phyloP scores from a whole-genome alignment of 2,888 invertebrate genomes.

The Gortyna flavago region DNA sequence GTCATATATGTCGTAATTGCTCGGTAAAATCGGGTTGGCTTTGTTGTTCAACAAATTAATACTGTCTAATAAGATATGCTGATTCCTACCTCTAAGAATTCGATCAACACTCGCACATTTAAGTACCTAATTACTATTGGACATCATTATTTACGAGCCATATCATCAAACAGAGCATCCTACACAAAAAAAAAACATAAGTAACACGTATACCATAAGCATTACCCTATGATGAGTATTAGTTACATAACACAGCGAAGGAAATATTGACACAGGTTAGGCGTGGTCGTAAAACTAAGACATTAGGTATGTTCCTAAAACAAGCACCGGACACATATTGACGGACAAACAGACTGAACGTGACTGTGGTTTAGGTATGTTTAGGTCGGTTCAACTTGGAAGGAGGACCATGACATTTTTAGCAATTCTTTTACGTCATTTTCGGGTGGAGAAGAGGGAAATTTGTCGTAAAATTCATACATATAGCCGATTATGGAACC shows the following conservation, averaged over 20 bases:
- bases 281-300: slow-evolving; percentile 49
- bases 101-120: not conserved
- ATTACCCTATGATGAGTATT: slow-evolving; percentile 40
- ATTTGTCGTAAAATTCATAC: not conserved
- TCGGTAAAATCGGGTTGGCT: too few relatives aligned
- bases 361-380: slow-evolving; percentile 22
- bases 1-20: not conserved
- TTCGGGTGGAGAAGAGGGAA: not conserved
- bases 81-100: not conserved
- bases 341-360: slow-evolving; percentile 44
- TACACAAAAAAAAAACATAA: slow-evolving; percentile 13
- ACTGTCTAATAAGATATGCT: not conserved
- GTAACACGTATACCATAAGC: not conserved
- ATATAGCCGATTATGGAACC: not conserved
- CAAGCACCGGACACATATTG: slow-evolving; percentile 42
- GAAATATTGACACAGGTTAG: slow-evolving; percentile 29
- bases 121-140: not conserved
- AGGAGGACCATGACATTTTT: slow-evolving; percentile 14
- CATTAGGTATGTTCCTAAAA: slow-evolving; percentile 34
- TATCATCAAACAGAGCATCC: slow-evolving; percentile 2
- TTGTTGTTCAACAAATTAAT: not conserved
- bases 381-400: slow-evolving; percentile 1
- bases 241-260: slow-evolving; percentile 42
- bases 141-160: not conserved
- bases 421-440: not conserved